A percentile compares a stretch with the other conserved stretches of the same genome.
These are phyloP conservation scores for Drosophila fuyamai DNA, from an alignment of 1,140 invertebrate genomes.

Conservation along the genomic window DNA sequence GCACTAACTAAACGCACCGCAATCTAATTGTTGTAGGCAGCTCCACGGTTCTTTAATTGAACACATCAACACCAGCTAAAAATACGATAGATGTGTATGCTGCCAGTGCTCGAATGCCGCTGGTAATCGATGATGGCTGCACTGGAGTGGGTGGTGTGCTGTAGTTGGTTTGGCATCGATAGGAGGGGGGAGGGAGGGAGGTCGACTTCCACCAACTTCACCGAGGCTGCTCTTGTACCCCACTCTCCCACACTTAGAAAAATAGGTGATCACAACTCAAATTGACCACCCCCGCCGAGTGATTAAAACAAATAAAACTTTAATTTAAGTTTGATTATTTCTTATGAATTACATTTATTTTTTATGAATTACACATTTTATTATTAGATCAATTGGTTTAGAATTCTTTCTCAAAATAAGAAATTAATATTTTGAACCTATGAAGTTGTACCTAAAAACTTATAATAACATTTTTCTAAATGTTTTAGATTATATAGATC, in stretches of 20 bases:
- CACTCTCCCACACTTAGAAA: neutral
- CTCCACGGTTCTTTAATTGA: constrained; percentile 81
- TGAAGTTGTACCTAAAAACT: no score
- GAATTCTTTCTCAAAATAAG: no score
- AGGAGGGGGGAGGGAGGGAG: neutral
- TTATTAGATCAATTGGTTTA: no score
- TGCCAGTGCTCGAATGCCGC: neutral
- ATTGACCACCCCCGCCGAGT: no score
- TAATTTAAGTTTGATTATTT: no score
- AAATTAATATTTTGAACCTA: no score
- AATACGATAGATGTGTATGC: constrained; percentile 52
- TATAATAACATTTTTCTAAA: no score
- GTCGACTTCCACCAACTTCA: neutral
- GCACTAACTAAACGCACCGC: constrained; percentile 73
- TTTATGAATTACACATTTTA: no score
- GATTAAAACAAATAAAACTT: no score
- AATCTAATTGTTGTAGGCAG: constrained; percentile 81
- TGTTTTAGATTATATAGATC: no score
- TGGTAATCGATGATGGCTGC: constrained; percentile 60
- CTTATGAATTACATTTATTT: no score
- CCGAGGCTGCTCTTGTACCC: neutral
- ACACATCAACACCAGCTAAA: constrained; percentile 82
- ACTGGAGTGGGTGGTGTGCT: constrained; percentile 17
- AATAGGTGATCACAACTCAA: no score
- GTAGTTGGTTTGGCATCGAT: constrained; percentile 3